Base-by-base conservation (phyloP, 2,888 invertebrate genomes). In the Rhingia campestris region DNA sequence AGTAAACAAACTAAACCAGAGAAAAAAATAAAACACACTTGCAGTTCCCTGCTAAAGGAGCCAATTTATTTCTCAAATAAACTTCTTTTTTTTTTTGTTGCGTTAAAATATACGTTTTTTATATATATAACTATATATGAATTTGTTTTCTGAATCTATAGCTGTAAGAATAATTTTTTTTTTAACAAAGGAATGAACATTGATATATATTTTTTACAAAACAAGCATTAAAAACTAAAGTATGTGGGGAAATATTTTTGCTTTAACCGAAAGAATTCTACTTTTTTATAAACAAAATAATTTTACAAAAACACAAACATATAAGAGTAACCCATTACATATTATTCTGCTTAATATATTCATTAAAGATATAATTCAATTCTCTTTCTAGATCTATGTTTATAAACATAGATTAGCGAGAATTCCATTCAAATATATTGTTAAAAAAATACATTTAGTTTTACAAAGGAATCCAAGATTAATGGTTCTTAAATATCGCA, bases 351-450 rank as follows among this genome's bases (percentile, higher is more conserved):
- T 32, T 12, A 41, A n/a, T 37, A 32, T 45, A 54, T 32, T 51
- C 37, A 14, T 49, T 12, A 33, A 4, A 33, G 32, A 53, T 33
- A 22, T 14, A 77, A 61, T 51, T 43, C n/a, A 6, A 35, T 37
- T 76, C 64, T 81, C 76, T 12, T 76, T 66, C 67, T 81, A 70
- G 45, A 70, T 81, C 70, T 76, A 64, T 76, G 77, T 61, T 64
- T 22, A n/a, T 37, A 39, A 61, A 81, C 76, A 81, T 81, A 81
- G 72, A 72, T 81, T 67, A 81, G 77, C 72, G 77, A 81, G 53
- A 72, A 45, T 49, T 66, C 6, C 51, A 70, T 63, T 67, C 14
- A 33, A 54, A 43, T 53, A 43, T 33, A 67, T 37, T 45, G 4
- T n/a, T 69, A 14, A 72, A 10, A 45, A n/a, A 35, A 45, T 59